Evolutionary conservation across 2,797 vertebrate genomes (phyloP).

Genomic region (Sebastes oblongus): DNA sequence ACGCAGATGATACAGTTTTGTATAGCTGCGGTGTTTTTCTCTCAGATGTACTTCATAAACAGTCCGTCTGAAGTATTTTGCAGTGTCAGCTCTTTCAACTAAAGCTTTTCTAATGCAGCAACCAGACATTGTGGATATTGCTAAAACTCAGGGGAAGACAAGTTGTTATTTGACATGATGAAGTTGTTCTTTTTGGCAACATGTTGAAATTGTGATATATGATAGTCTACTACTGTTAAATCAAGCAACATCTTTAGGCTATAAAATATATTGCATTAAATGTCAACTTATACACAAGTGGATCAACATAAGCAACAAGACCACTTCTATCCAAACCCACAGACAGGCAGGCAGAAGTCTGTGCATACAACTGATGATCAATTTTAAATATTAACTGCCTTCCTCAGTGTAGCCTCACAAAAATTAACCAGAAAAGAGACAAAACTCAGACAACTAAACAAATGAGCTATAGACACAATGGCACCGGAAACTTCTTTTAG

Average conservation of each 20-base stretch:
- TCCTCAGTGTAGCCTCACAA: not conserved
- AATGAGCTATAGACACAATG: not conserved
- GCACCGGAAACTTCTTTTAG: not conserved
- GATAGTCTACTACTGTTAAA: not conserved
- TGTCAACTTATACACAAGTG: not conserved
- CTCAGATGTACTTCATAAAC: not conserved
- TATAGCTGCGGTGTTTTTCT: not conserved
- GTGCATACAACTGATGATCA: not conserved
- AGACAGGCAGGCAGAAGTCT: not conserved
- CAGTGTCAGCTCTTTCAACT: not conserved
- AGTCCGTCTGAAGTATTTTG: not conserved
- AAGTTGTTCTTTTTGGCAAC: not conserved
- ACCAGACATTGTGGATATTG: not conserved
- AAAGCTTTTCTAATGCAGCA: not conserved
- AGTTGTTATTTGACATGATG: not conserved
- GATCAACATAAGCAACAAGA: not conserved
- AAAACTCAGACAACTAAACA: not conserved
- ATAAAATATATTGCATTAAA: not conserved
- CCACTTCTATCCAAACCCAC: not conserved
- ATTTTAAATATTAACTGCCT: not conserved
- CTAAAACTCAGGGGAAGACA: not conserved
- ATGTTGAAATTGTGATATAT: not conserved
- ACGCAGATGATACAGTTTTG: constrained; percentile 8
- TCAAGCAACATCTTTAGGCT: not conserved
- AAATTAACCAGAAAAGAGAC: not conserved